Evolutionary conservation across 2,113 vertebrate species (phyloP).

Genomic region (Tamias sibiricus): DNA sequence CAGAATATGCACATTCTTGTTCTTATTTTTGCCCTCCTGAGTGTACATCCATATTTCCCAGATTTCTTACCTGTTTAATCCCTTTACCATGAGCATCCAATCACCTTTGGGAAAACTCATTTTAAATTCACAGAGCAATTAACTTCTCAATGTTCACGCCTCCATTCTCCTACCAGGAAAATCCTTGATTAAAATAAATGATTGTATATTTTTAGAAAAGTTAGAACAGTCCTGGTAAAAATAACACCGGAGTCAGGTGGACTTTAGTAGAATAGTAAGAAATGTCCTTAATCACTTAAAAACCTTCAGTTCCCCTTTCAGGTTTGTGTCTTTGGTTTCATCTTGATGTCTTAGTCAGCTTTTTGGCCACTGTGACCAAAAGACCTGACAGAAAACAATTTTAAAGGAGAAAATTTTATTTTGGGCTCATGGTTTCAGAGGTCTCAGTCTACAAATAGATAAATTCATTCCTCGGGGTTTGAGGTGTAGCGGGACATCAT

Average conservation of each 20-base stretch:
- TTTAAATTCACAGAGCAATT: neutral
- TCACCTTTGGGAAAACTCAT: neutral
- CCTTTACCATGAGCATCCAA: neutral
- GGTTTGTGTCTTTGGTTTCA: constrained; percentile 1
- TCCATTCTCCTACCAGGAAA: neutral
- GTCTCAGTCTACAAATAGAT: too few species aligned
- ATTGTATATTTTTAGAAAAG: neutral
- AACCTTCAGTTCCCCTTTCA: neutral
- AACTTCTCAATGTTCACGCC: neutral
- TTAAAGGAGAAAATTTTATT: too few species aligned
- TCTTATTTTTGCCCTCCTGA: neutral
- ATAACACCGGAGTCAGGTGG: neutral
- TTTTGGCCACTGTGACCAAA: too few species aligned
- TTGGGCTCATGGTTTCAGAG: too few species aligned
- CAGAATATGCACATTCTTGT: neutral
- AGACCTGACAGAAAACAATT: too few species aligned
- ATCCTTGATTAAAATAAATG: neutral
- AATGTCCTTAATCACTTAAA: neutral
- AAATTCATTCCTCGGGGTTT: too few species aligned
- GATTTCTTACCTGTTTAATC: neutral
- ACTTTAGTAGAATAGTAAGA: neutral
- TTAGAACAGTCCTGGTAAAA: neutral
- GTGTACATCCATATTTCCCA: neutral
- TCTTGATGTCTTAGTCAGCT: neutral
- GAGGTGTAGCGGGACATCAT: too few species aligned